A percentile compares a stretch with the other conserved stretches of the same genome.
Evolutionary conservation across 2,888 invertebrate genomes (phyloP).

Genomic region (Drosophila rellima): DNA sequence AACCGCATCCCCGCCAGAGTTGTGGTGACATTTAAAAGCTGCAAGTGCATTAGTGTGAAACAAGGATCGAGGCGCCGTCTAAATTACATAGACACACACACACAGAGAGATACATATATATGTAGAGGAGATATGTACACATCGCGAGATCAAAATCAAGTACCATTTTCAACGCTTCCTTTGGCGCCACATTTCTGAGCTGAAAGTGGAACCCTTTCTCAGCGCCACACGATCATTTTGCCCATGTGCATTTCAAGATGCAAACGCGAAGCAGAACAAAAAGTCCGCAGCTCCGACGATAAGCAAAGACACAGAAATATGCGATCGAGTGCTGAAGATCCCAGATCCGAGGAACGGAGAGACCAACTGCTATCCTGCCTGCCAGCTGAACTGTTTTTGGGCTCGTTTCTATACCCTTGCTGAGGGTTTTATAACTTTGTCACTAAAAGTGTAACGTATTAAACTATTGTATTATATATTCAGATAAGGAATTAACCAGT

Average conservation of each 20-base stretch:
- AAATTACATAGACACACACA: slow-evolving; percentile 74
- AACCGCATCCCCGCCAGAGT: slow-evolving; percentile 19
- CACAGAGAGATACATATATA: slow-evolving; percentile 10
- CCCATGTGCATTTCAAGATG: slow-evolving; percentile 65
- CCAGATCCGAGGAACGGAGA: slow-evolving; percentile 24
- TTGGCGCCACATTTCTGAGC: slow-evolving; percentile 77
- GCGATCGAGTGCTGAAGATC: slow-evolving; percentile 53
- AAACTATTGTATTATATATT: no score
- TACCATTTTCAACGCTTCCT: slow-evolving; percentile 77
- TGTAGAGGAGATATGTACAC: slow-evolving; percentile 23
- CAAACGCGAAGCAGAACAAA: slow-evolving; percentile 62
- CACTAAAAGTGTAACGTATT: not conserved
- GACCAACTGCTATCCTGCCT: slow-evolving; percentile 54
- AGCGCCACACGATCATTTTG: slow-evolving; percentile 51
- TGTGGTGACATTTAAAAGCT: slow-evolving; percentile 78
- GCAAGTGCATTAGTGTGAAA: slow-evolving; percentile 83
- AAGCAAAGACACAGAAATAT: slow-evolving; percentile 74
- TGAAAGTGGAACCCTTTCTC: slow-evolving; percentile 57
- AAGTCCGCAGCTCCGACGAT: slow-evolving; percentile 72
- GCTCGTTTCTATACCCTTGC: slow-evolving; percentile 16
- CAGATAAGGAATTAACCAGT: no score
- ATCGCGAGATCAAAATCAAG: slow-evolving; percentile 72
- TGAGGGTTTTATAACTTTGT: not conserved
- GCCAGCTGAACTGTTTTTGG: slow-evolving; percentile 73
- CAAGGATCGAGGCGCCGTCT: slow-evolving; percentile 84